A percentile compares a stretch with the other conserved stretches of the same genome.
Conservation (phyloP, 2,797 vertebrate genomes). For the Pogonophryne albipinna region DNA sequence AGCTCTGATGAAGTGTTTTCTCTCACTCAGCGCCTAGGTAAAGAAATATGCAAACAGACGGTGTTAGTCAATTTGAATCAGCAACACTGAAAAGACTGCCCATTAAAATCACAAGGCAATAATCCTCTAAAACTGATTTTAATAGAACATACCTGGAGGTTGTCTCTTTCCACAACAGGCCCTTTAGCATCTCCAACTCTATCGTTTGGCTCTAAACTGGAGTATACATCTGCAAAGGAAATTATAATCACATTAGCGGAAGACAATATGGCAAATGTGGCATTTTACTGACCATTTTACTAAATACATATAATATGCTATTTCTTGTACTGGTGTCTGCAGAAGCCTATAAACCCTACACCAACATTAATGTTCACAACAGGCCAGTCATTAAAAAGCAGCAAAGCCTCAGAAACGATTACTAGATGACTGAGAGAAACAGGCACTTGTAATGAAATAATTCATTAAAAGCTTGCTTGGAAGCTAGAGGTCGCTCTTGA, state of each 20-base stretch:
- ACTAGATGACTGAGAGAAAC: not conserved
- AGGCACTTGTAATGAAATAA: constrained; percentile 5
- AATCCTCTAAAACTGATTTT: constrained; percentile 13
- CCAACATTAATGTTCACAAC: not conserved
- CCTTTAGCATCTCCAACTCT: constrained; percentile 88
- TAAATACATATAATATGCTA: not conserved
- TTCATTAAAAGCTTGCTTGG: not conserved
- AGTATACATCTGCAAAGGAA: constrained; percentile 90
- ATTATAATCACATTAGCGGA: constrained; percentile 10
- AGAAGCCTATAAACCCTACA: not conserved
- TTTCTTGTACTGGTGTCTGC: not conserved
- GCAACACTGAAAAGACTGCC: not conserved
- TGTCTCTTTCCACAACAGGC: constrained; percentile 91
- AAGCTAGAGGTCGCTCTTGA: constrained; percentile 52
- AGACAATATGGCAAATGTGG: not conserved
- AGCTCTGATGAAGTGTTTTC: constrained; percentile 96
- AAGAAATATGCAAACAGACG: constrained; percentile 74
- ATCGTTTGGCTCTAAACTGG: constrained; percentile 91
- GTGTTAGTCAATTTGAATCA: constrained; percentile 35
- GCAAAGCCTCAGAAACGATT: not conserved
- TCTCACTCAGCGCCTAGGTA: constrained; percentile 93
- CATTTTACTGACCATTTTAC: no score
- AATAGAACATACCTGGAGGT: constrained; percentile 86
- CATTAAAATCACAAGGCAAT: constrained; percentile 14
- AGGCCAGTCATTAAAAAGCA: not conserved